A percentile compares a stretch with the other conserved stretches of the same genome.
Conservation (phyloP, 2,888 invertebrate genomes). For the Rhagonycha lutea region DNA sequence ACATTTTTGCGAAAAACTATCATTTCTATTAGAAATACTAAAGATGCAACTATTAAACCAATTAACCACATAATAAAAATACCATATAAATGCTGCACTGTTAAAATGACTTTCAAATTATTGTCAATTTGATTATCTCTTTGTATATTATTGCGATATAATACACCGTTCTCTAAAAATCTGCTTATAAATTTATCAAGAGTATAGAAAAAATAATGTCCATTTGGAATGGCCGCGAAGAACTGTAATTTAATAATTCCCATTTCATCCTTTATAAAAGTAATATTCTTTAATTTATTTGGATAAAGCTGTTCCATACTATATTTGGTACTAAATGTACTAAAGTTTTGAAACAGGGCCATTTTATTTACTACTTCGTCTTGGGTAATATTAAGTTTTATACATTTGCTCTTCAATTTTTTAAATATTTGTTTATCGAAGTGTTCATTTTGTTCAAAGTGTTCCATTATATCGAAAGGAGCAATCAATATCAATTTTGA, state of each 20-base stretch:
- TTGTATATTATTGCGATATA: background rate
- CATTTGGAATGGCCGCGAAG: background rate
- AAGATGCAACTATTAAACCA: background rate
- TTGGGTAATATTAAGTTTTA: background rate
- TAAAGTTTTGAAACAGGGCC: background rate
- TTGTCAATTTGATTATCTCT: background rate
- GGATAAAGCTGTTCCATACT: background rate
- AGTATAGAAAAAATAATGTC: background rate
- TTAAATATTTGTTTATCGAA: background rate
- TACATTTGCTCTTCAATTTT: background rate
- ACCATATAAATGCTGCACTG: background rate
- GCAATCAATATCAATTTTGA: background rate
- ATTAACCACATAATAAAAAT: background rate
- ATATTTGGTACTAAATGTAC: background rate
- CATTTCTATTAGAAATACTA: background rate
- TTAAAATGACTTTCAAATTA: background rate
- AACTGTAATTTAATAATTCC: background rate
- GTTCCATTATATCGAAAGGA: background rate
- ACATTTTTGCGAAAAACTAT: background rate
- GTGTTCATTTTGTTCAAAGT: background rate
- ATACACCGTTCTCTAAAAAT: background rate
- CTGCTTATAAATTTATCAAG: background rate
- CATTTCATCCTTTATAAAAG: background rate
- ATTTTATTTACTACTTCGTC: background rate
- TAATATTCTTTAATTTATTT: background rate